A percentile compares a stretch with the other conserved stretches of the same genome.
phyloP scores from a whole-genome alignment of 2,888 invertebrate genomes.

The Macrophya alboannulata region DNA sequence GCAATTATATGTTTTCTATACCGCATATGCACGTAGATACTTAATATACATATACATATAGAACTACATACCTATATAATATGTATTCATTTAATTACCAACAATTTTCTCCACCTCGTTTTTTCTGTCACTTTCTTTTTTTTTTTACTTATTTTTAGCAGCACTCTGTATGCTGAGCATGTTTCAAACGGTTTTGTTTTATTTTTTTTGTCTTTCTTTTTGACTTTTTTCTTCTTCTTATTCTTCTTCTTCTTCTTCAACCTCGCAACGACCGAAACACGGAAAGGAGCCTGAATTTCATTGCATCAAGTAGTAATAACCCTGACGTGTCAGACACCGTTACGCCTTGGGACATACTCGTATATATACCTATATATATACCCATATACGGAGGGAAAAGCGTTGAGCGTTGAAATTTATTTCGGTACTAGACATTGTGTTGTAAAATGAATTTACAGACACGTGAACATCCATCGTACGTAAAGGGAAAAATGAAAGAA shows the following conservation, averaged over 20 bases:
- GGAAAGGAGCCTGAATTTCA: conserved; percentile 22
- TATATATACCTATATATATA: too few relatives aligned
- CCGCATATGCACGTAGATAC: conserved; percentile 31
- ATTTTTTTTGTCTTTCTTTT: not conserved
- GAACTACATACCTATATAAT: not conserved
- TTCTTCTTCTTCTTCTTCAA: not conserved
- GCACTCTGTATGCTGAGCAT: conserved; percentile 42
- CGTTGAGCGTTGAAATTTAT: conserved; percentile 40
- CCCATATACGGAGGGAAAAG: not conserved
- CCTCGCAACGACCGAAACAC: conserved; percentile 9
- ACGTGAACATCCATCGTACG: not conserved
- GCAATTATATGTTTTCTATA: not conserved
- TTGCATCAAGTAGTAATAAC: conserved; percentile 42
- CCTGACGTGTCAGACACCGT: conserved; percentile 37
- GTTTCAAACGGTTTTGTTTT: not conserved
- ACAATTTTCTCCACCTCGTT: conserved; percentile 3
- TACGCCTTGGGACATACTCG: conserved; percentile 12
- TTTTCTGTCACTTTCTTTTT: not conserved
- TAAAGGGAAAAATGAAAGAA: not conserved
- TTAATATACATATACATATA: not conserved
- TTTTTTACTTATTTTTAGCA: conserved; percentile 4
- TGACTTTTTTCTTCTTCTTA: fast-evolving
- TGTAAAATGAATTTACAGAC: conserved; percentile 23
- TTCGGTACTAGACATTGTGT: conserved; percentile 13
- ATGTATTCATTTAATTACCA: conserved; percentile 14